phyloP scores from a whole-genome alignment of 2,113 vertebrate genomes.

The Chamaea fasciata region DNA sequence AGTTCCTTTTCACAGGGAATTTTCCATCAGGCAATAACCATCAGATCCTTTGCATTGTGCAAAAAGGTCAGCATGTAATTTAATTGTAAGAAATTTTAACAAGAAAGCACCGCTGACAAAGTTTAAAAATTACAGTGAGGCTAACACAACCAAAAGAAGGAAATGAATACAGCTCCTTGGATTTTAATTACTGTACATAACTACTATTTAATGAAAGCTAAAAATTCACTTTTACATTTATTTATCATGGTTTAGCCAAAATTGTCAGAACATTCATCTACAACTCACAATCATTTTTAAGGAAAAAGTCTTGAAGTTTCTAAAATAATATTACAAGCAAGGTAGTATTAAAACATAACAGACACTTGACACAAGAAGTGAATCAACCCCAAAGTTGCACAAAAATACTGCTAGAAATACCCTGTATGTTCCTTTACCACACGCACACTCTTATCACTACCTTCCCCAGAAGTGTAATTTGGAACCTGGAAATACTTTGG shows the following conservation, averaged over 20 bases:
- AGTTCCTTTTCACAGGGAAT: not conserved
- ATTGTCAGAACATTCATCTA: not conserved
- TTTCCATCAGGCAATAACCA: not conserved
- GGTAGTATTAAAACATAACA: not conserved
- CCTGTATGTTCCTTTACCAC: not conserved
- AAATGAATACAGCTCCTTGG: not conserved
- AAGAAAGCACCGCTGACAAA: not conserved
- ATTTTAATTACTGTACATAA: not conserved
- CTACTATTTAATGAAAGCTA: not conserved
- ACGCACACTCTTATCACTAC: not conserved
- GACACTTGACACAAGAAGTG: not conserved
- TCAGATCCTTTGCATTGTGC: not conserved
- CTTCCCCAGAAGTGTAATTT: not conserved
- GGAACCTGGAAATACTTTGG: not conserved
- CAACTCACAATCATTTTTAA: not conserved
- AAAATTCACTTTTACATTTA: not conserved
- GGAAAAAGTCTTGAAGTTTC: not conserved
- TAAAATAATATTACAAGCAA: not conserved
- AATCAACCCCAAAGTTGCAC: not conserved
- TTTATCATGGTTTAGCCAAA: not conserved
- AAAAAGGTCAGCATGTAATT: not conserved
- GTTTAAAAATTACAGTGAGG: not conserved
- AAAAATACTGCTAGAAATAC: not conserved
- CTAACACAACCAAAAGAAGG: not conserved
- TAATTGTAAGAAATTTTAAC: not conserved